Evolutionary conservation across 2,888 invertebrate genomes (phyloP).

Genomic region (Phytoseiulus persimilis): DNA sequence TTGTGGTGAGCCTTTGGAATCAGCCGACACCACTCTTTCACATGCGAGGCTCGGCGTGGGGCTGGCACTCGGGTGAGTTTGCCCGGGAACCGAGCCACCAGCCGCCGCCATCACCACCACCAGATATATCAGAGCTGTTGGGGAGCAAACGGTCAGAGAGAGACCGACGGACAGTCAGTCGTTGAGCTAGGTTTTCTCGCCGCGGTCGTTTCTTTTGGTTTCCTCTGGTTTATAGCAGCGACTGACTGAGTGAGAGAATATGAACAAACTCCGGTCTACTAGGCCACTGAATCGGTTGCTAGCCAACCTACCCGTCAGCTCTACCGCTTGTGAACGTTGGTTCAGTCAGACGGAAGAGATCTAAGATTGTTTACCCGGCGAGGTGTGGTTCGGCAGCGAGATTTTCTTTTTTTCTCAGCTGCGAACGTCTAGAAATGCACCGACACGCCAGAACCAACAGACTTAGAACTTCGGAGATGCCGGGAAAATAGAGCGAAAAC

Average conservation of each 20-base stretch:
- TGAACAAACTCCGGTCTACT: background rate
- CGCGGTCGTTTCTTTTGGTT: background rate
- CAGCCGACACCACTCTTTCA: background rate
- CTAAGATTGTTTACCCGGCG: slow-evolving; percentile 30
- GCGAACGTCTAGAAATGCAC: background rate
- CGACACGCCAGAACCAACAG: background rate
- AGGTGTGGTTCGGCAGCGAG: slow-evolving; percentile 16
- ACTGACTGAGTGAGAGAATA: background rate
- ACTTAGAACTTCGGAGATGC: background rate
- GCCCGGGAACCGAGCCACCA: background rate
- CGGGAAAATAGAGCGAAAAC: background rate
- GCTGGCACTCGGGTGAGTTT: background rate
- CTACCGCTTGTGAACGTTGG: background rate
- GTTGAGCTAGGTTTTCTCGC: background rate
- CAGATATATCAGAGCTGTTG: too few species aligned
- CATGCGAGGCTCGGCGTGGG: background rate
- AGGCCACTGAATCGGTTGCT: background rate
- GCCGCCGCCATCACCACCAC: too few species aligned
- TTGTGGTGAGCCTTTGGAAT: background rate
- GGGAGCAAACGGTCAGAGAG: background rate
- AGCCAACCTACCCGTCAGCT: background rate
- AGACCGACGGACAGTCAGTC: background rate
- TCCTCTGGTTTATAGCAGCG: background rate
- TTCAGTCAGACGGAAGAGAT: slow-evolving; percentile 19
- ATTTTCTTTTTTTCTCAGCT: background rate